Evolutionary conservation across 2,797 vertebrate species (phyloP).

Genomic region (Hydrocynus forskahlii): DNA sequence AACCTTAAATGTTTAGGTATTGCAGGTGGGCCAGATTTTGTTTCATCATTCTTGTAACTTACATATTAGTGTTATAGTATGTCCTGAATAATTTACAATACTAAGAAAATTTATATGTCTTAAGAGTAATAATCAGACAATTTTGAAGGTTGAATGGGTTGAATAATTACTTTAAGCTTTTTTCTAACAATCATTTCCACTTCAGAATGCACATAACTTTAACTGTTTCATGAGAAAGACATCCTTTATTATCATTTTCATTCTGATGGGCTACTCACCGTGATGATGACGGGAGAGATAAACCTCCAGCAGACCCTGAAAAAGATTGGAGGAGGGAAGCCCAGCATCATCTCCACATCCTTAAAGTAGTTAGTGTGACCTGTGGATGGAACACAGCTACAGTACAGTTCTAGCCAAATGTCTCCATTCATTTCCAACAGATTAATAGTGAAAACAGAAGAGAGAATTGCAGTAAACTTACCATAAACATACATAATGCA

Average conservation of each 20-base stretch:
- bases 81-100: no score
- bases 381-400: conserved; percentile 59
- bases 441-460: not conserved
- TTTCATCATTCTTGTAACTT: not conserved
- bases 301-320: conserved; percentile 99
- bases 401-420: not conserved
- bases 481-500: conserved; percentile 97
- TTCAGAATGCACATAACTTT: not conserved
- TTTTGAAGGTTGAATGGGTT: not conserved
- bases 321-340: conserved; percentile 95
- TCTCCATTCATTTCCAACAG: not conserved
- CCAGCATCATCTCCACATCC: conserved; percentile 99
- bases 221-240: not conserved
- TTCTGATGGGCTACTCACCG: conserved; percentile 78
- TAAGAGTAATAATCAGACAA: not conserved
- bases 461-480: conserved; percentile 69
- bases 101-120: no score
- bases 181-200: not conserved
- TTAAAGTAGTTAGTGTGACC: conserved; percentile 94
- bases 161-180: not conserved
- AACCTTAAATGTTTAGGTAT: no score
- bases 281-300: conserved; percentile 94
- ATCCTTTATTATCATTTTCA: not conserved
- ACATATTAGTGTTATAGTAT: no score
- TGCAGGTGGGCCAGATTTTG: no score